Evolutionary conservation across 1,140 invertebrate genomes (phyloP).

Genomic region (Brachionus plicatilis): DNA sequence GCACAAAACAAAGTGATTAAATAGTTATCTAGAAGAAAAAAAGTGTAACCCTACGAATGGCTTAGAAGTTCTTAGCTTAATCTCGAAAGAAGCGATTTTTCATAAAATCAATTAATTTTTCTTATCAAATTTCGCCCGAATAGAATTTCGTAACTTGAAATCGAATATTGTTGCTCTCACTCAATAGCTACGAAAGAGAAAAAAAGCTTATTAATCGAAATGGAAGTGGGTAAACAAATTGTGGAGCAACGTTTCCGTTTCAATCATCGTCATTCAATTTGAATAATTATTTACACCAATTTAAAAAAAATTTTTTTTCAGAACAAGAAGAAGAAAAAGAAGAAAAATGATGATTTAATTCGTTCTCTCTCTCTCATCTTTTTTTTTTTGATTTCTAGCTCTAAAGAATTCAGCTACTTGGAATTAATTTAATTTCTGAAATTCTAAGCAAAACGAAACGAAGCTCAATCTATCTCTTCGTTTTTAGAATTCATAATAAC

Average conservation of each 20-base stretch:
- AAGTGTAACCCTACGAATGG: background rate
- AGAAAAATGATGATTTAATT: slow-evolving; percentile 30
- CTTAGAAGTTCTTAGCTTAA: background rate
- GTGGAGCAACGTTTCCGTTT: background rate
- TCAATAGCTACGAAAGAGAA: background rate
- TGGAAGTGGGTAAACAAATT: slow-evolving; percentile 10
- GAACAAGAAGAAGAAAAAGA: background rate
- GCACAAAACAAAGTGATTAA: background rate
- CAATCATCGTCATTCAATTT: slow-evolving; percentile 15
- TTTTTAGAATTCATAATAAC: slow-evolving; percentile 29
- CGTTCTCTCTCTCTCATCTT: background rate
- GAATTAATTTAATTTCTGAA: slow-evolving; percentile 36
- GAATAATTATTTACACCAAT: slow-evolving; percentile 24
- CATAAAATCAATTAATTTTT: slow-evolving; percentile 33
- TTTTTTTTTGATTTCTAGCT: slow-evolving; percentile 5
- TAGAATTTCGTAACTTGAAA: slow-evolving; percentile 25
- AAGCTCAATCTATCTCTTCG: background rate
- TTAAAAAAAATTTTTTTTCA: background rate
- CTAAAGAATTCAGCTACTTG: background rate
- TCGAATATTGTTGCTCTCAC: slow-evolving; percentile 27
- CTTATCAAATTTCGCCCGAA: slow-evolving; percentile 26
- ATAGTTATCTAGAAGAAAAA: background rate
- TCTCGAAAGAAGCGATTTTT: background rate
- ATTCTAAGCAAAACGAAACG: slow-evolving; percentile 13
- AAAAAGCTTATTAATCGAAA: slow-evolving; percentile 33